phyloP scores from a whole-genome alignment of 1,140 invertebrate genomes.

The Nephila pilipes region DNA sequence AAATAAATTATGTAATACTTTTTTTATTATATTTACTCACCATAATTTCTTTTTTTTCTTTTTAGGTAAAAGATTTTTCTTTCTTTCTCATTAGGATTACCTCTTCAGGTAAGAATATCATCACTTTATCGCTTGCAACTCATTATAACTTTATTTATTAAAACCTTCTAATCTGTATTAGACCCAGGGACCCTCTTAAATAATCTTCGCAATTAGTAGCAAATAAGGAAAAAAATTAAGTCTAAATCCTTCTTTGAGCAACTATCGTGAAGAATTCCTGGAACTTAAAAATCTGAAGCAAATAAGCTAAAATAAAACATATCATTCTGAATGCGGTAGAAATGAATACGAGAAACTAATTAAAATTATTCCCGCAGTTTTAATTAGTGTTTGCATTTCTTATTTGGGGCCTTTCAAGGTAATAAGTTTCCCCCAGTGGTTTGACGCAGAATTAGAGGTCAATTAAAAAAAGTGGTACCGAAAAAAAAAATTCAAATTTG shows the following conservation, averaged over 20 bases:
- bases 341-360: not conserved
- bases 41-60: not conserved
- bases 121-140: not conserved
- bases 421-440: not conserved
- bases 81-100: not conserved
- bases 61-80: conserved; percentile 2
- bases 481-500: not conserved
- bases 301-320: not conserved
- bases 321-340: not conserved
- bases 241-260: conserved; percentile 4
- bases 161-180: not conserved
- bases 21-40: not conserved
- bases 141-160: conserved; percentile 31
- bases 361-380: not conserved
- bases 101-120: not conserved
- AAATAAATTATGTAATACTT: not conserved
- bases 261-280: not conserved
- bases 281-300: not conserved
- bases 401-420: not conserved
- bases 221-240: not conserved
- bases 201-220: conserved; percentile 18
- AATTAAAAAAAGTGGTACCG: not conserved
- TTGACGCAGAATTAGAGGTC: conserved; percentile 3
- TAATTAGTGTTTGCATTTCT: conserved; percentile 8
- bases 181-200: not conserved